phyloP scores from a whole-genome alignment of 1,140 invertebrate genomes.

The Pseudomyrmex flavicornis region DNA sequence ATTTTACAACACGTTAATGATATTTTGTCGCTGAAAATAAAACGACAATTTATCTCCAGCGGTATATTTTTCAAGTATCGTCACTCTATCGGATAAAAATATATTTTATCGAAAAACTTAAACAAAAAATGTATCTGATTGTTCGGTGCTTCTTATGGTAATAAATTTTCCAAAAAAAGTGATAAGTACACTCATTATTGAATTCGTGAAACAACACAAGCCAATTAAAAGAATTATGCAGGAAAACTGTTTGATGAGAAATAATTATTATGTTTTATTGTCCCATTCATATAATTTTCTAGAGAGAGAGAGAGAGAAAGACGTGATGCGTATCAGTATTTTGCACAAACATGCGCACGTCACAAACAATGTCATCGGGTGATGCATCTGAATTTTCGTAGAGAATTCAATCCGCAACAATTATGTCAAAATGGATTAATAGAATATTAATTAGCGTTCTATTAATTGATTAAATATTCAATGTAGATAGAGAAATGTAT shows the following conservation, averaged over 20 bases:
- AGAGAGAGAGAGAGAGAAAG: not conserved
- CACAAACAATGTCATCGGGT: slow-evolving; percentile 61
- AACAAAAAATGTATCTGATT: not conserved
- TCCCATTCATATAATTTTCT: not conserved
- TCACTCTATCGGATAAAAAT: not conserved
- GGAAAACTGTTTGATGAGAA: not conserved
- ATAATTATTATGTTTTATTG: slow-evolving; percentile 35
- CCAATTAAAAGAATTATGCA: slow-evolving; percentile 3
- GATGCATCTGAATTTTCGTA: slow-evolving; percentile 39
- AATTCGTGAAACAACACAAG: slow-evolving; percentile 1
- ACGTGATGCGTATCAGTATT: slow-evolving; percentile 1
- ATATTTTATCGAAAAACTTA: not conserved
- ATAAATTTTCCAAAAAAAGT: not conserved
- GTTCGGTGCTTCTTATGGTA: not conserved
- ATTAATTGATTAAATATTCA: slow-evolving; percentile 72
- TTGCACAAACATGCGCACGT: slow-evolving; percentile 18
- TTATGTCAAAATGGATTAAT: slow-evolving; percentile 71
- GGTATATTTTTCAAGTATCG: not conserved
- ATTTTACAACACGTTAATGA: slow-evolving; percentile 13
- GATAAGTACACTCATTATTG: not conserved
- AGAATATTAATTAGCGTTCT: slow-evolving; percentile 73
- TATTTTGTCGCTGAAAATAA: slow-evolving; percentile 2
- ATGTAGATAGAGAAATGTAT: slow-evolving; percentile 67
- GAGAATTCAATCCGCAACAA: slow-evolving; percentile 63
- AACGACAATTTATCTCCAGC: slow-evolving; percentile 5